Conservation (phyloP, 2,888 invertebrate species). For the Eupithecia tripunctaria region DNA sequence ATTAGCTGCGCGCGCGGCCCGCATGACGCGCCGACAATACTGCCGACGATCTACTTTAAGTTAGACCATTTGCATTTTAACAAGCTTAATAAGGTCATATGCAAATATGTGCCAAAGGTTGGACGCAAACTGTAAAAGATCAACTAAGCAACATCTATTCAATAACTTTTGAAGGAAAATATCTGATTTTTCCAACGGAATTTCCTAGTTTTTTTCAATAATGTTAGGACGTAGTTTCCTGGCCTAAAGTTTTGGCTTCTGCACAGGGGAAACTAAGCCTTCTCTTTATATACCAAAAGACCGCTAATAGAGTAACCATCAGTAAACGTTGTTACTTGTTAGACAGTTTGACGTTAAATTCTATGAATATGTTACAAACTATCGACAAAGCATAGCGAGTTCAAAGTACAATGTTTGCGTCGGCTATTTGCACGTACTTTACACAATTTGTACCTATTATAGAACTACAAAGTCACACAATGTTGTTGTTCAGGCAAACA, state of each 20-base stretch:
- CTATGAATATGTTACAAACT: conserved; percentile 9
- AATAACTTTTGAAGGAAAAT: not conserved
- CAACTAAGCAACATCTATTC: not conserved
- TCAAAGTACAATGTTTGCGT: conserved; percentile 13
- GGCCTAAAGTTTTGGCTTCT: not conserved
- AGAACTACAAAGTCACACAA: conserved; percentile 1
- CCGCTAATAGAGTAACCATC: not conserved
- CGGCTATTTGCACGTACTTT: conserved; percentile 10
- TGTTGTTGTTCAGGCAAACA: no score
- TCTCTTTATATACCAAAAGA: not conserved
- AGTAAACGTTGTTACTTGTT: not conserved
- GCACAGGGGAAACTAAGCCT: not conserved
- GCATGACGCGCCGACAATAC: conserved; percentile 12
- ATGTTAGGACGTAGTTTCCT: not conserved
- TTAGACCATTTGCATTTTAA: conserved; percentile 9
- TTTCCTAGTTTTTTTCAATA: not conserved
- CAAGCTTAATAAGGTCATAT: not conserved
- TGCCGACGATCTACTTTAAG: conserved; percentile 12
- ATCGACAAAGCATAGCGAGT: conserved; percentile 4
- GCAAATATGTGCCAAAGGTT: conserved; percentile 8
- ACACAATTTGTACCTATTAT: conserved; percentile 6
- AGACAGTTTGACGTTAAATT: not conserved
- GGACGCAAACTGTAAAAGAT: not conserved
- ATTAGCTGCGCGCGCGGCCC: conserved; percentile 31
- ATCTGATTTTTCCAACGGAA: not conserved